A percentile compares a stretch with the other conserved stretches of the same genome.
Evolutionary conservation across 2,797 vertebrate genomes (phyloP).

Genomic region (Ceryle rudis): DNA sequence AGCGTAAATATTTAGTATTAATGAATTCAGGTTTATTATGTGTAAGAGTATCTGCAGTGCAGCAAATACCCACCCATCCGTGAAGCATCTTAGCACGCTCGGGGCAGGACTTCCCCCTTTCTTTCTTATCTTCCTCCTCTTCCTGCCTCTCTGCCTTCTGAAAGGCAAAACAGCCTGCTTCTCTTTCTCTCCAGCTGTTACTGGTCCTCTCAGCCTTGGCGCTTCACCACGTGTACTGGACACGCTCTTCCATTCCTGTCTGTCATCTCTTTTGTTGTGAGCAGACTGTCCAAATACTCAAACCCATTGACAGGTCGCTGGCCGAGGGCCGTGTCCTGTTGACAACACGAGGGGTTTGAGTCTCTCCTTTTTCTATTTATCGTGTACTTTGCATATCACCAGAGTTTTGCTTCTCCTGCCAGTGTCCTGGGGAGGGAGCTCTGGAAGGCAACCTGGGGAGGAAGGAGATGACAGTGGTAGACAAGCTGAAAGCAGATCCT

Average conservation of each 20-base stretch:
- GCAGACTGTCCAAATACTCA: neutral
- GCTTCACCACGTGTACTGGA: accelerated
- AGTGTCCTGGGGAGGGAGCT: neutral
- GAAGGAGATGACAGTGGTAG: neutral
- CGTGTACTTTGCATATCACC: neutral
- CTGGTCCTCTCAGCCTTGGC: neutral
- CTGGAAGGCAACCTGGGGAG: neutral
- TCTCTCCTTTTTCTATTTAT: neutral
- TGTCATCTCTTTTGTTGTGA: neutral
- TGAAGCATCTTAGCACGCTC: neutral
- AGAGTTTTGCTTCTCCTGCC: neutral
- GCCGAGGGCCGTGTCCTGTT: neutral
- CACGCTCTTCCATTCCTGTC: neutral
- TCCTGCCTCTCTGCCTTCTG: neutral
- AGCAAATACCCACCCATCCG: constrained; percentile 29
- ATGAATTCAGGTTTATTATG: constrained; percentile 61
- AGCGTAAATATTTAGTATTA: constrained; percentile 66
- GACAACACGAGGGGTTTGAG: neutral
- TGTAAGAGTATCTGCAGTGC: constrained; percentile 49
- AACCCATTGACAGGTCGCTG: neutral
- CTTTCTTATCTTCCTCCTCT: neutral
- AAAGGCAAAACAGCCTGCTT: neutral
- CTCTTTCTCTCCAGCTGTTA: neutral
- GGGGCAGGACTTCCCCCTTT: neutral
- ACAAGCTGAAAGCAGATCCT: neutral